These are phyloP conservation scores for Petrocephalus schoutedeni DNA, from an alignment of 2,797 vertebrate species.

Conservation along the genomic window DNA sequence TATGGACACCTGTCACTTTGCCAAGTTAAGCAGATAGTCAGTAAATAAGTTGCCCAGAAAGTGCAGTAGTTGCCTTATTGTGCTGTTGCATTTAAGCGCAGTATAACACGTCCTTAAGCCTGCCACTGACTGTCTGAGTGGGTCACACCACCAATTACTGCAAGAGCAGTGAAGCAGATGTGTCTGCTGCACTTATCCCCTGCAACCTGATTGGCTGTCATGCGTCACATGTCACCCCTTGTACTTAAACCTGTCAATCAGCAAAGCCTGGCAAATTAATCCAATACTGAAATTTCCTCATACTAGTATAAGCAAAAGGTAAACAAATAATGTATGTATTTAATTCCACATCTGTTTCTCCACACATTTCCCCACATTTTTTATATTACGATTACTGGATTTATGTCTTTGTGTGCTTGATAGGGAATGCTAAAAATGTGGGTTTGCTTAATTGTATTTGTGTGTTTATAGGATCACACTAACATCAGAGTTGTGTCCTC, in stretches of 20 bases:
- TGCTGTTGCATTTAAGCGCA: neutral
- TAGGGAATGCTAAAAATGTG: neutral
- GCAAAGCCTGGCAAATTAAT: neutral
- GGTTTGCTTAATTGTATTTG: neutral
- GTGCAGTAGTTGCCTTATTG: neutral
- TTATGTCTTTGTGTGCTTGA: neutral
- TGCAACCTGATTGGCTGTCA: neutral
- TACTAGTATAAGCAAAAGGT: neutral
- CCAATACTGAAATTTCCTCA: neutral
- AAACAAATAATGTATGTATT: neutral
- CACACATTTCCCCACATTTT: neutral
- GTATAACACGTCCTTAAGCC: neutral
- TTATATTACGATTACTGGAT: neutral
- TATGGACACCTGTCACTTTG: neutral
- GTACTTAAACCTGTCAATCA: neutral
- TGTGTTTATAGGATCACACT: neutral
- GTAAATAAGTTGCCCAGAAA: neutral
- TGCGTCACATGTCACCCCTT: neutral
- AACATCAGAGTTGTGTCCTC: neutral
- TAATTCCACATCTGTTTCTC: neutral
- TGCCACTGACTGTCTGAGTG: neutral
- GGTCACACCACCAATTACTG: neutral
- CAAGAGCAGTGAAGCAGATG: neutral
- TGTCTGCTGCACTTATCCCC: neutral
- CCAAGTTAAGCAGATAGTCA: neutral